These are phyloP conservation scores for Antidorcas marsupialis DNA, from an alignment of 2,113 vertebrate genomes.

Conservation along the genomic window DNA sequence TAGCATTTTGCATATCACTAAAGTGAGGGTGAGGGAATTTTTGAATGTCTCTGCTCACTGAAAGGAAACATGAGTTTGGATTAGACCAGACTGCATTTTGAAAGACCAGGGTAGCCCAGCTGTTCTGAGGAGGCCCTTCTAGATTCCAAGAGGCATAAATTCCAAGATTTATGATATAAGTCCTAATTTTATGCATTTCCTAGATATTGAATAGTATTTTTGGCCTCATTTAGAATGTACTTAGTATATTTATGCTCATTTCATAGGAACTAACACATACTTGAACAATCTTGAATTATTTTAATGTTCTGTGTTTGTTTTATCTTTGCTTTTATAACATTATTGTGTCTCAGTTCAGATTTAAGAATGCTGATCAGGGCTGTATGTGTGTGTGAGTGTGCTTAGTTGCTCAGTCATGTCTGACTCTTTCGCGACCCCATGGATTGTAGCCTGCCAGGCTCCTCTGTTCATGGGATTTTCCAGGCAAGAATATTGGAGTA, in stretches of 20 bases:
- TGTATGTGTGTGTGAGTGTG: not conserved
- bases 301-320: not conserved
- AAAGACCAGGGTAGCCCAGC: not conserved
- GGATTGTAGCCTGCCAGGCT: not conserved
- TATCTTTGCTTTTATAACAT: not conserved
- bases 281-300: not conserved
- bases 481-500: not conserved
- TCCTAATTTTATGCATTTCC: not conserved
- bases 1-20: not conserved
- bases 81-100: not conserved
- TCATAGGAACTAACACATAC: not conserved
- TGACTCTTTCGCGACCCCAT: not conserved
- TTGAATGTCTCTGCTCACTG: not conserved
- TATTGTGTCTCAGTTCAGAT: not conserved
- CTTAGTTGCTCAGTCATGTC: not conserved
- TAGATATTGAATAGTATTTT: not conserved
- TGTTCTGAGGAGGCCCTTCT: not conserved
- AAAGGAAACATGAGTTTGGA: not conserved
- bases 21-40: not conserved
- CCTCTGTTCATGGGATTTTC: not conserved
- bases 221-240: not conserved
- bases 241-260: not conserved
- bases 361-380: not conserved
- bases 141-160: not conserved
- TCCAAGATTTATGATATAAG: not conserved